These are phyloP conservation scores for Enteromius viviparus DNA, from an alignment of 2,797 vertebrate genomes.

Conservation along the genomic window DNA sequence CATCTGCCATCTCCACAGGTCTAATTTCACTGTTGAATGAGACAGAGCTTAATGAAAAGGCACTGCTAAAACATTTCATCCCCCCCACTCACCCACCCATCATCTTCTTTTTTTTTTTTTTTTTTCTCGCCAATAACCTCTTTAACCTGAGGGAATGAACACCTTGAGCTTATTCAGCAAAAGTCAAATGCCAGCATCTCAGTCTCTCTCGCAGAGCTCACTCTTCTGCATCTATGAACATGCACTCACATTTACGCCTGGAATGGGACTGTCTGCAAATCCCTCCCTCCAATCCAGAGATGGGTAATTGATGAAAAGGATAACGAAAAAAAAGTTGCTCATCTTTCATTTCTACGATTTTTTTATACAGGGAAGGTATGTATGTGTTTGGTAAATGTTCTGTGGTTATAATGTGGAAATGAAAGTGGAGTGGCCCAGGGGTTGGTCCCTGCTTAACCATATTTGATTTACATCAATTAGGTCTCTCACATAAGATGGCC, in stretches of 20 bases:
- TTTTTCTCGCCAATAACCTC: conserved; percentile 66
- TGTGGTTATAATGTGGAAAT: conserved; percentile 51
- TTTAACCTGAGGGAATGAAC: conserved; percentile 75
- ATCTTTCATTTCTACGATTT: conserved; percentile 5
- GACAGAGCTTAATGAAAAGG: conserved; percentile 71
- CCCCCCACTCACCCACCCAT: conserved; percentile 70
- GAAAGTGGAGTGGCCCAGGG: conserved; percentile 64
- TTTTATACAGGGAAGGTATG: background rate
- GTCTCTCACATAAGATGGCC: conserved; percentile 92
- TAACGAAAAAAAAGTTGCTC: conserved; percentile 34
- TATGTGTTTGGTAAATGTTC: conserved; percentile 49
- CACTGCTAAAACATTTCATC: conserved; percentile 59
- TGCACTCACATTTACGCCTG: conserved; percentile 82
- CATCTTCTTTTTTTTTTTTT: conserved; percentile 49
- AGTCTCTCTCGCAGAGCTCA: conserved; percentile 79
- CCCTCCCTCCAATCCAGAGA: conserved; percentile 62
- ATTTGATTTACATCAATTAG: conserved; percentile 99
- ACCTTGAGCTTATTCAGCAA: conserved; percentile 97
- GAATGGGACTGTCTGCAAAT: conserved; percentile 77
- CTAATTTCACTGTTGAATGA: conserved; percentile 76
- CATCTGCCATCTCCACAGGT: conserved; percentile 62
- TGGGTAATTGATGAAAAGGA: conserved; percentile 72
- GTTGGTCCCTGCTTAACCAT: conserved; percentile 84
- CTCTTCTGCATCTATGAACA: conserved; percentile 87
- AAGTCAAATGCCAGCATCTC: conserved; percentile 91